Evolutionary conservation across 2,888 invertebrate species (phyloP), one percentile per base, ranked within the genome.

Genomic region (Sarcophaga subvicina): DNA sequence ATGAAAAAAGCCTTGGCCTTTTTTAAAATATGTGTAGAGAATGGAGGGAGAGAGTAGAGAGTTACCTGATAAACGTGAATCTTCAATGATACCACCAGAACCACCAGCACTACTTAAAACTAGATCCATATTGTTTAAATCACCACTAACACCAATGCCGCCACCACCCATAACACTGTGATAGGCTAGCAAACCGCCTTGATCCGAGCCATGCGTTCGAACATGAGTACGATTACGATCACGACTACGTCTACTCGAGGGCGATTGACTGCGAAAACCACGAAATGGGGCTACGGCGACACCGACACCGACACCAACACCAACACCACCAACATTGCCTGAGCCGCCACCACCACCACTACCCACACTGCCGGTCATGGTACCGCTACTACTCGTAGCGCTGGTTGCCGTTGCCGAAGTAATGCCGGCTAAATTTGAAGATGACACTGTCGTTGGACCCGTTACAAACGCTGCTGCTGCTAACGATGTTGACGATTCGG

Each of bases 221-320:
- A 89, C 90, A 62, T 91, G 90, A 69, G 91, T 91, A 62, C 90
- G 89, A 88, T 92, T 92, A 22, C 93, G 91, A 73, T 93, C 93
- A 12, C 93, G 92, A 89, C 94, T 94, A 73, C 93, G 91, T 37
- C 93, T 91, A 89, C 92, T 91, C 81, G 93, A 93, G 86, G 93
- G 94, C 88, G 93, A 93, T 89, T 94, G 93, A 90, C 93, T 94
- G 86, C 93, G 93, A 90, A 93, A 94, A 76, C 93, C 92, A 62
- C 93, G 88, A 76, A 89, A 90, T 12, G 90, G 79, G 17, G 89
- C 81, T 4, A 88, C 86, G 37, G 83, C 88, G 14, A 87, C 89
- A 17, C 89, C 54, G 54, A 12, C 81, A n/a, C 20, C 20, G 20
- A 20, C 20, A 22, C 22, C 88, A 12, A 87, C 89, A 17, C 89